These are phyloP conservation scores for Yponomeuta malinellus DNA, from an alignment of 2,888 invertebrate species.

Conservation along the genomic window DNA sequence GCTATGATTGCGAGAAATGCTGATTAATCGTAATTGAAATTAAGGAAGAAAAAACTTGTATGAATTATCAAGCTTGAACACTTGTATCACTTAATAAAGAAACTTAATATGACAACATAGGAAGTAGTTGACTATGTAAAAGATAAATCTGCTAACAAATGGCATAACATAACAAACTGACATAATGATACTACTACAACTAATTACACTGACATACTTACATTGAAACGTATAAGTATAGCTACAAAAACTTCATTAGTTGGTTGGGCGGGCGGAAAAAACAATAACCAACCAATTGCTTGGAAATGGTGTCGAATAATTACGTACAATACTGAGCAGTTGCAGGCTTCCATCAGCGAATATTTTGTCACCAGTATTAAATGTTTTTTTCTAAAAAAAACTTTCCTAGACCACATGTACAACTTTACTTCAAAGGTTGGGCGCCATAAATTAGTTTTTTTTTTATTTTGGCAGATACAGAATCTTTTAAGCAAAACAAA, in stretches of 20 bases:
- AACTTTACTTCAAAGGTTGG: no score
- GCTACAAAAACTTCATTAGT: not conserved
- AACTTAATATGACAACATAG: not conserved
- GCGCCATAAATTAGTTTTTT: not conserved
- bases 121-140: not conserved
- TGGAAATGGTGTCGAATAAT: constrained; percentile 47
- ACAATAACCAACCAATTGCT: constrained; percentile 48
- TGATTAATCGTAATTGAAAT: no score
- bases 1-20: no score
- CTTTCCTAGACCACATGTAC: no score
- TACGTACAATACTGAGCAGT: constrained; percentile 17
- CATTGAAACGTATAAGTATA: not conserved
- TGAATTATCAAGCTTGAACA: no score
- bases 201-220: constrained; percentile 2
- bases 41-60: no score
- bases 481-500: not conserved
- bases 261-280: constrained; percentile 17
- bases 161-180: not conserved
- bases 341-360: constrained; percentile 33
- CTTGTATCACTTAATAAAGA: no score
- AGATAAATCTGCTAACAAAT: not conserved
- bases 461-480: not conserved
- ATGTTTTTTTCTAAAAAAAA: no score
- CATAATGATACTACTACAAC: not conserved
- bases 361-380: constrained; percentile 10